Evolutionary conservation across 2,797 vertebrate species (phyloP), one percentile per base, ranked within the genome.

Genomic region (Uromys caudimaculatus): DNA sequence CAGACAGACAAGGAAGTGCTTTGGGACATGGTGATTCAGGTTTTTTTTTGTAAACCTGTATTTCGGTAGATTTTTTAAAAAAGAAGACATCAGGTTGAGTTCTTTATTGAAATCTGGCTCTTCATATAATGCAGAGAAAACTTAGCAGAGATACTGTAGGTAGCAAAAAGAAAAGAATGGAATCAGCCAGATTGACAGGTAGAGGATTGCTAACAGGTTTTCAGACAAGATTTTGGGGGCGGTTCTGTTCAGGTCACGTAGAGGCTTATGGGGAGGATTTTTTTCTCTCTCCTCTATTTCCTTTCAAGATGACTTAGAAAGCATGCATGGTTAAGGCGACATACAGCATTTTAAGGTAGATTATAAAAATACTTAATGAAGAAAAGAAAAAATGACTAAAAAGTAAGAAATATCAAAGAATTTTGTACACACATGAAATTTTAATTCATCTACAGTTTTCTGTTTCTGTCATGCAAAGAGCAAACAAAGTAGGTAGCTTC

Each of bases 351-450:
- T 87, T 95, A 85, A 84, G 78, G 10, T 90, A 82, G 71, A 56
- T 47, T 24, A 54, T 95, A 86, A 92, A 96, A 91, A 82, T 79
- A 94, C 56, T 76, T 32, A 27, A 19, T 56, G 3, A 76, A 64
- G 2, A 62, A 92, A 95, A 90, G 6, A 92, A 93, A 60, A 87
- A 6, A 52, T 92, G 91, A 12, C 32, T n/a, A 41, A 64, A 75
- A 84, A 96, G 82, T 85, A 95, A 93, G 71, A 93, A 92, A 89
- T 85, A 91, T 24, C 32, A 83, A 23, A 56, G 52, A 85, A 47
- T 90, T n/a, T 92, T 81, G 47, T 47, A 88, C 93, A 91, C 87
- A 4, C 67, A 8, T 94, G 16, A 47, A 64, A 94, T 91, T 9
- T 93, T 84, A 12, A 6, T 71, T 85, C 52, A 0, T 14, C 12